A percentile compares a stretch with the other conserved stretches of the same genome.
Conservation (phyloP, 2,888 invertebrate genomes). For the Pemphredon lugubris region DNA sequence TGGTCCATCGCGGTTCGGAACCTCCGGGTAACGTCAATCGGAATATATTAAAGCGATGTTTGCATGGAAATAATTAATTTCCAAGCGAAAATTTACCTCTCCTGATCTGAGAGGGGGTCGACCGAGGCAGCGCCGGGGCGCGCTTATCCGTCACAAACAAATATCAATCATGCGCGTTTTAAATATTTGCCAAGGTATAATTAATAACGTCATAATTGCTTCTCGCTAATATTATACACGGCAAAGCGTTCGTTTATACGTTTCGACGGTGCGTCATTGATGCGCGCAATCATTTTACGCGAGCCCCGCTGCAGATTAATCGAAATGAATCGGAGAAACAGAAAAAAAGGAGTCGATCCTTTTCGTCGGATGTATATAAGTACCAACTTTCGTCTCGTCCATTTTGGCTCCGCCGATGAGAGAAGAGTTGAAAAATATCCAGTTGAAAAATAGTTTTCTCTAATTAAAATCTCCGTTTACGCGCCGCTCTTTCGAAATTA, state of each 20-base stretch:
- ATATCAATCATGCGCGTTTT: conserved; percentile 72
- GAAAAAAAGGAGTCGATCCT: not conserved
- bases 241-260: conserved; percentile 22
- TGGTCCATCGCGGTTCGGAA: conserved; percentile 50
- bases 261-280: not conserved
- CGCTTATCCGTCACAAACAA: conserved; percentile 62
- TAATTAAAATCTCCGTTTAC: not conserved
- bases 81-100: conserved; percentile 62
- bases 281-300: not conserved
- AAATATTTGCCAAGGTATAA: conserved; percentile 72
- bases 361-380: too few relatives aligned
- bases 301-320: not conserved
- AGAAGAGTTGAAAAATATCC: not conserved
- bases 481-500: not conserved
- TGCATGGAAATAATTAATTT: conserved; percentile 77
- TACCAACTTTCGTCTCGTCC: too few relatives aligned
- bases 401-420: too few relatives aligned
- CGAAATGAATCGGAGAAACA: not conserved
- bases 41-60: conserved; percentile 78
- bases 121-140: not conserved
- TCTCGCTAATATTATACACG: conserved; percentile 23
- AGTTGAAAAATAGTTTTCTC: not conserved
- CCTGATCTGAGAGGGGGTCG: conserved; percentile 34
- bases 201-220: conserved; percentile 68
- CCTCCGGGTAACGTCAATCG: conserved; percentile 67